Evolutionary conservation across 1,140 invertebrate genomes (phyloP).

Genomic region (Brachionus calyciflorus): DNA sequence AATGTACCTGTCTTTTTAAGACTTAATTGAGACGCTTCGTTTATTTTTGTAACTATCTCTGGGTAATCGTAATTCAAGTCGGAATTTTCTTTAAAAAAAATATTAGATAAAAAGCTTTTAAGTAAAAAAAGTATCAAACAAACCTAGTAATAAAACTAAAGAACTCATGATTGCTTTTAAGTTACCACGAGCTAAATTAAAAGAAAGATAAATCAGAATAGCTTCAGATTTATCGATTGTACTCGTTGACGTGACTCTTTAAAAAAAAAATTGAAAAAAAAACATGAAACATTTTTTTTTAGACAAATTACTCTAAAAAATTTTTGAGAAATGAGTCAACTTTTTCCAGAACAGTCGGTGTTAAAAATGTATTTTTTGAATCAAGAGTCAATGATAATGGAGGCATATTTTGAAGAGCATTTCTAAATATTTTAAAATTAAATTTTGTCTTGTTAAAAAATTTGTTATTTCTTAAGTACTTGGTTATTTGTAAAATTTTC

Average conservation of each 20-base stretch:
- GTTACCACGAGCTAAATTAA: constrained; percentile 23
- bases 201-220: constrained; percentile 19
- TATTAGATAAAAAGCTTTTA: neutral
- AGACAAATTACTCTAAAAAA: neutral
- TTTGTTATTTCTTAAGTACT: neutral
- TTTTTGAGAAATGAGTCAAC: constrained; percentile 6
- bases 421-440: neutral
- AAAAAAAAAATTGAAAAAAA: neutral
- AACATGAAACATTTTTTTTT: neutral
- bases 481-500: constrained; percentile 37
- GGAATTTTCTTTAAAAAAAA: neutral
- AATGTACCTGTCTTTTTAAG: constrained; percentile 19
- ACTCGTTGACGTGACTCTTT: neutral
- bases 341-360: constrained; percentile 18
- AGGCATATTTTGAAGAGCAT: constrained; percentile 15
- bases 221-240: constrained; percentile 14
- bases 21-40: constrained; percentile 33
- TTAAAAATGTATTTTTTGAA: constrained; percentile 16
- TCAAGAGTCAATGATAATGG: constrained; percentile 14
- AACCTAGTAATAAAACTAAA: constrained; percentile 7
- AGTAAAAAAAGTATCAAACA: neutral
- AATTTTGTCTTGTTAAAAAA: neutral
- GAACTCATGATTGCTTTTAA: constrained; percentile 19
- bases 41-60: neutral
- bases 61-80: neutral